phyloP scores from a whole-genome alignment of 2,113 vertebrate species.

The Mugil cephalus region DNA sequence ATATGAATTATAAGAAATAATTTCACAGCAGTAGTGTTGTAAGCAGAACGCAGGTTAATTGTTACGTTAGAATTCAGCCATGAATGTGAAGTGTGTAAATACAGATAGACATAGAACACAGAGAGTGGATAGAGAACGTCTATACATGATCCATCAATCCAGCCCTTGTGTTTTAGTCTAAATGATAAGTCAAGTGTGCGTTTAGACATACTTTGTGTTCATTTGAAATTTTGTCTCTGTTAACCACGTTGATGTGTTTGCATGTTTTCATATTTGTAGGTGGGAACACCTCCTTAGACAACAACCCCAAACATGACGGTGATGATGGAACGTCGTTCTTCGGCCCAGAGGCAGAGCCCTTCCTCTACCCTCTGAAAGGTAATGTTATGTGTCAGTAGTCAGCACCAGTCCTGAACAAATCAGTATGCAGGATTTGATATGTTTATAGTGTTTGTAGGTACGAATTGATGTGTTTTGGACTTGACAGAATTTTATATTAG shows the following conservation, averaged over 20 bases:
- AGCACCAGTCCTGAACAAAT: not conserved
- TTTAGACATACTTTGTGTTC: too few relatives aligned
- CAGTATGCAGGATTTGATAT: not conserved
- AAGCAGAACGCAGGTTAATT: too few relatives aligned
- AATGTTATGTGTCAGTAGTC: constrained; percentile 47
- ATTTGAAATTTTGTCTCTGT: too few relatives aligned
- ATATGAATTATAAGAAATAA: too few relatives aligned
- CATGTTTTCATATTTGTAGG: constrained; percentile 78
- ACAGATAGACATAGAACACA: too few relatives aligned
- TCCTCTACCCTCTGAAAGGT: constrained; percentile 95
- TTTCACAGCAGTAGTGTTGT: too few relatives aligned
- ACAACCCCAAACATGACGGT: constrained; percentile 93
- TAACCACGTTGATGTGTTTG: not conserved
- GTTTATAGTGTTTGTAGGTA: constrained; percentile 12
- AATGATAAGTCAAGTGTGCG: too few relatives aligned
- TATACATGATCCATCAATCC: too few relatives aligned
- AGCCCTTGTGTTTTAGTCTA: too few relatives aligned
- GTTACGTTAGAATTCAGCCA: too few relatives aligned
- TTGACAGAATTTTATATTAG: not conserved
- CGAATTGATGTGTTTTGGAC: constrained; percentile 32
- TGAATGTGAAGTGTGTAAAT: too few relatives aligned
- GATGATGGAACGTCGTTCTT: constrained; percentile 96
- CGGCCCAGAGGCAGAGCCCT: constrained; percentile 89
- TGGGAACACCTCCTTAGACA: constrained; percentile 89
- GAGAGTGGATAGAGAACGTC: too few relatives aligned